Conservation (phyloP, 2,888 invertebrate species). For the Brachynemurus nebulosus region DNA sequence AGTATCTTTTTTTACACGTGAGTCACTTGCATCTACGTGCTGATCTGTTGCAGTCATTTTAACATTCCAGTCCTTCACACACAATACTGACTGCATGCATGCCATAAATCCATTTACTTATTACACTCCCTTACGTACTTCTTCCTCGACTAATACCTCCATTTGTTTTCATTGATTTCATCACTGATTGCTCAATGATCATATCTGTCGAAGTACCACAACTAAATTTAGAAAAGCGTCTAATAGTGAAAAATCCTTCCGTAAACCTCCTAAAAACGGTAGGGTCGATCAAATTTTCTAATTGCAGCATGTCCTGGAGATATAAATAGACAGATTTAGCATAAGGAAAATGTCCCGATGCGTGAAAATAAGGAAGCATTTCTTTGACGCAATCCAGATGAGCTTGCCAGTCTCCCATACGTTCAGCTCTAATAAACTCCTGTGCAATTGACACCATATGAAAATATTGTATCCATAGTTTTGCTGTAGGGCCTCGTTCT, state of each 20-base stretch:
- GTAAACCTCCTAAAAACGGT: not conserved
- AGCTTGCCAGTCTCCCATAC: conserved; percentile 27
- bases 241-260: conserved; percentile 19
- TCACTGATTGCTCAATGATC: conserved; percentile 24
- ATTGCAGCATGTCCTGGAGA: conserved; percentile 10
- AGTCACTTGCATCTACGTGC: conserved; percentile 28
- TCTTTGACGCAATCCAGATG: conserved; percentile 25
- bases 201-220: conserved; percentile 27
- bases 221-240: conserved; percentile 27
- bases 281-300: conserved; percentile 21
- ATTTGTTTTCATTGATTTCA: conserved; percentile 27
- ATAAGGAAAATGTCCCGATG: conserved; percentile 19
- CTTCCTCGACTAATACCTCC: conserved; percentile 28
- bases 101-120: conserved; percentile 26
- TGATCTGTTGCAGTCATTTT: conserved; percentile 25
- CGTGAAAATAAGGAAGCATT: conserved; percentile 21
- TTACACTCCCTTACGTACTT: conserved; percentile 27
- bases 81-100: conserved; percentile 23
- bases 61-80: conserved; percentile 11
- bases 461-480: conserved; percentile 13
- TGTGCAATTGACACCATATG: conserved; percentile 26
- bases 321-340: conserved; percentile 2
- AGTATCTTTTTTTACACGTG: conserved; percentile 24
- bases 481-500: conserved; percentile 23
- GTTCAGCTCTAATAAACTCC: conserved; percentile 27